These are phyloP conservation scores for Halisarca cf. caerulea DNA, from an alignment of 37 sponge, comb jelly and placozoan genomes.

Conservation along the genomic window DNA sequence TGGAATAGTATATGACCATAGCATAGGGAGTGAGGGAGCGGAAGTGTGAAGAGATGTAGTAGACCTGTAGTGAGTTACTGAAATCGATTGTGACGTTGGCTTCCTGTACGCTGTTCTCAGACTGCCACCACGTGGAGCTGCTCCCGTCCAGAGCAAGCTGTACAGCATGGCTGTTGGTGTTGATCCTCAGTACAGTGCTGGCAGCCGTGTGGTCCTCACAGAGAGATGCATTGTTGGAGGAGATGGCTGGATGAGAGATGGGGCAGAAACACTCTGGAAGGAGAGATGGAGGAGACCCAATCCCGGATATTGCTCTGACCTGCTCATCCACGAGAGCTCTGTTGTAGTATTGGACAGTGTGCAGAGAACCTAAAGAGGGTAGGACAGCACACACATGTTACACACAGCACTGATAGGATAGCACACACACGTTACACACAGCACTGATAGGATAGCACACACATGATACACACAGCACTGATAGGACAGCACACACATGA, in stretches of 20 bases:
- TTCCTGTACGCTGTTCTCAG: conserved; percentile 31
- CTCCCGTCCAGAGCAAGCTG: conserved; percentile 51
- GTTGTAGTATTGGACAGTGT: conserved; percentile 52
- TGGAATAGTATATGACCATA: conserved; percentile 64
- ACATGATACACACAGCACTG: too few species aligned
- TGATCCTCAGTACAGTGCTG: conserved; percentile 40
- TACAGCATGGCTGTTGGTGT: conserved; percentile 35
- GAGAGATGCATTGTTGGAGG: neutral
- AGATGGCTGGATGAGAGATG: conserved; percentile 41
- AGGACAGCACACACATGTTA: neutral
- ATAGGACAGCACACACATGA: too few species aligned
- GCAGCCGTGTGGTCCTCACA: conserved; percentile 35
- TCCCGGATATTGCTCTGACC: conserved; percentile 31
- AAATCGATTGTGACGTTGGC: conserved; percentile 69
- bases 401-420: too few species aligned
- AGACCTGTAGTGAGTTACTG: conserved; percentile 47
- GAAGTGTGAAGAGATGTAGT: conserved; percentile 49
- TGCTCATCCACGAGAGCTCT: conserved; percentile 51
- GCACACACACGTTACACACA: too few species aligned
- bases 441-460: too few species aligned
- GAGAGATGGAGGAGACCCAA: conserved; percentile 19
- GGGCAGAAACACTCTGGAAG: conserved; percentile 71
- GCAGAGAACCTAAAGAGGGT: conserved; percentile 47
- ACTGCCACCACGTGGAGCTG: conserved; percentile 72
- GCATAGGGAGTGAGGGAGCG: conserved; percentile 52